These are phyloP conservation scores for Dryocosmus kuriphilus DNA, from an alignment of 2,888 invertebrate species.

Conservation along the genomic window DNA sequence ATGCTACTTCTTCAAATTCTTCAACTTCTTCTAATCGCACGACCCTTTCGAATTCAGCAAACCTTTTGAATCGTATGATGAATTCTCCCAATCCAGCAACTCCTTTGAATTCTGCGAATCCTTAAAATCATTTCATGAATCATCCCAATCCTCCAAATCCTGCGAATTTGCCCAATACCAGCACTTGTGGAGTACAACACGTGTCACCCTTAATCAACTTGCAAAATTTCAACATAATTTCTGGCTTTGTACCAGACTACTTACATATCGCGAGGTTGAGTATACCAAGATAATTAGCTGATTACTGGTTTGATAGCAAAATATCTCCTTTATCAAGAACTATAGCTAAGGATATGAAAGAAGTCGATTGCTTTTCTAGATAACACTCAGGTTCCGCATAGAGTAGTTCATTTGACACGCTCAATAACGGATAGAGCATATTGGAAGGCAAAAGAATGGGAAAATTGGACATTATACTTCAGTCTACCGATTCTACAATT, in stretches of 20 bases:
- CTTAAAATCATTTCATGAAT: too few relatives aligned
- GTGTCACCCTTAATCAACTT: constrained; percentile 43
- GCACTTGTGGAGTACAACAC: constrained; percentile 40
- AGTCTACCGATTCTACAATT: not conserved
- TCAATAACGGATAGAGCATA: not conserved
- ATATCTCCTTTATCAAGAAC: not conserved
- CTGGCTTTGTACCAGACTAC: not conserved
- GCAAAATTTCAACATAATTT: constrained; percentile 45
- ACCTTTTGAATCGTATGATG: too few relatives aligned
- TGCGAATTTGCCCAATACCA: not conserved
- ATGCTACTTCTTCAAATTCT: too few relatives aligned
- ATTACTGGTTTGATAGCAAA: constrained; percentile 40
- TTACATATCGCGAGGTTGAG: constrained; percentile 41
- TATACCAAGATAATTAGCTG: constrained; percentile 38
- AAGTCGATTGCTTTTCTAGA: not conserved
- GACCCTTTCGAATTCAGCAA: too few relatives aligned
- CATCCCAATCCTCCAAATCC: too few relatives aligned
- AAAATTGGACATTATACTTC: not conserved
- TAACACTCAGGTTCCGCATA: not conserved
- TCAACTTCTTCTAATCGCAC: too few relatives aligned
- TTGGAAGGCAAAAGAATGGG: not conserved
- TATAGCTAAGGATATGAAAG: not conserved
- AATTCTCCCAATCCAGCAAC: too few relatives aligned
- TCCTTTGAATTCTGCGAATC: too few relatives aligned
- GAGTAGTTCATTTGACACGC: not conserved